Evolutionary conservation across 2,888 invertebrate genomes (phyloP).

Genomic region (Rhagonycha lutea): DNA sequence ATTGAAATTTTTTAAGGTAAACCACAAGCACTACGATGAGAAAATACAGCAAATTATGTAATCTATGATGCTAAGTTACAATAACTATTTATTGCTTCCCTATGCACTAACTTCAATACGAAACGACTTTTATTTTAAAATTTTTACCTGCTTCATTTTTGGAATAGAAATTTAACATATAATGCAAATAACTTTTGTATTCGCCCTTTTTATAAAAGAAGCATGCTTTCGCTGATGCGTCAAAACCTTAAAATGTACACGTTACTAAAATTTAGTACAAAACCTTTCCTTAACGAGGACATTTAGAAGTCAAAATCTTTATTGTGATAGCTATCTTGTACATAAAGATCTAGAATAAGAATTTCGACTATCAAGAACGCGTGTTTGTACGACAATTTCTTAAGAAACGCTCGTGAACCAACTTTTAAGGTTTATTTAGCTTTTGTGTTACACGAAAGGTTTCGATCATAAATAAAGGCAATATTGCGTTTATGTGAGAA

Average conservation of each 20-base stretch:
- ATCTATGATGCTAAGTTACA: neutral
- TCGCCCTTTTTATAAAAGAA: neutral
- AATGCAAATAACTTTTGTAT: neutral
- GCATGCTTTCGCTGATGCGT: neutral
- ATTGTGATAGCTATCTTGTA: constrained; percentile 8
- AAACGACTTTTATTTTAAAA: neutral
- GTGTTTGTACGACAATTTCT: constrained; percentile 3
- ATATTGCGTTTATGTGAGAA: neutral
- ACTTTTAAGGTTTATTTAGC: constrained; percentile 2
- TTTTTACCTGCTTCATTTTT: neutral
- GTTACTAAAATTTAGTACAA: neutral
- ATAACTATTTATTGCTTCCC: neutral
- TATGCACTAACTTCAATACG: too few relatives aligned
- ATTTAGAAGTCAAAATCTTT: constrained; percentile 8
- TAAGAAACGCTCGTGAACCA: neutral
- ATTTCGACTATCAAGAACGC: constrained; percentile 9
- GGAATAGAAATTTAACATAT: neutral
- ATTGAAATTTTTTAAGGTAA: neutral
- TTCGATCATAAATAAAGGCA: neutral
- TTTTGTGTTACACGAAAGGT: neutral
- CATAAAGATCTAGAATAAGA: constrained; percentile 13
- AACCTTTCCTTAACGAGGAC: neutral
- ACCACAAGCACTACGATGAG: neutral
- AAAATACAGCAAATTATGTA: neutral
- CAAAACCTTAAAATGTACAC: neutral